phyloP scores from a whole-genome alignment of 2,797 vertebrate species.

The Cyclopterus lumpus region DNA sequence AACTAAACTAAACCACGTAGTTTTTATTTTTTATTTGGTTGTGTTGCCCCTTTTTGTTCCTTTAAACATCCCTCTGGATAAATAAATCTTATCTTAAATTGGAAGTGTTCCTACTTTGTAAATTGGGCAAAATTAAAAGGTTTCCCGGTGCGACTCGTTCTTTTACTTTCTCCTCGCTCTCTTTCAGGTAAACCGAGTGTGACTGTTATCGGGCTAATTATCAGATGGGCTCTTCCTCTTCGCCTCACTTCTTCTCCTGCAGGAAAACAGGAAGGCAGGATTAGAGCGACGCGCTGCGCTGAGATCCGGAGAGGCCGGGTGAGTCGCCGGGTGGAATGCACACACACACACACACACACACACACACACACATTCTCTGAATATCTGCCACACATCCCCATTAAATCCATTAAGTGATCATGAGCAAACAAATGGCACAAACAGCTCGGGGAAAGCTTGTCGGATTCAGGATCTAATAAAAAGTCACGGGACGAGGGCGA shows the following conservation, averaged over 20 bases:
- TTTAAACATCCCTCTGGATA: neutral
- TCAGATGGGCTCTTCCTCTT: conserved; percentile 68
- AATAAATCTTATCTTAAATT: neutral
- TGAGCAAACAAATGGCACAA: conserved; percentile 69
- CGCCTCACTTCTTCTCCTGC: conserved; percentile 68
- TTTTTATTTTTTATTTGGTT: neutral
- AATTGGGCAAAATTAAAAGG: neutral
- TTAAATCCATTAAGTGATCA: conserved; percentile 67
- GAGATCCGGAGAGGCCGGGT: conserved; percentile 81
- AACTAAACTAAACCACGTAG: too few species aligned
- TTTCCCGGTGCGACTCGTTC: neutral
- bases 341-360: conserved; percentile 33
- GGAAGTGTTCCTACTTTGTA: neutral
- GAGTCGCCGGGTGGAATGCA: conserved; percentile 70
- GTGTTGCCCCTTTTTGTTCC: neutral
- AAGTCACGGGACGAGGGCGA: conserved; percentile 48
- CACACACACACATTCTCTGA: conserved; percentile 6
- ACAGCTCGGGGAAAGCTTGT: conserved; percentile 50
- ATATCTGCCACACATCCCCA: conserved; percentile 21
- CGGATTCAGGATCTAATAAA: conserved; percentile 55
- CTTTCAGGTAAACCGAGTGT: conserved; percentile 57
- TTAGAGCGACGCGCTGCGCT: conserved; percentile 79
- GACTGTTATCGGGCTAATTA: conserved; percentile 69
- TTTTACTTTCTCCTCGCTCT: conserved; percentile 20
- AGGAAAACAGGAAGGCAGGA: conserved; percentile 86